A percentile compares a stretch with the other conserved stretches of the same genome.
These are phyloP conservation scores for Chelonus insularis DNA, from an alignment of 1,140 invertebrate genomes.

Conservation along the genomic window DNA sequence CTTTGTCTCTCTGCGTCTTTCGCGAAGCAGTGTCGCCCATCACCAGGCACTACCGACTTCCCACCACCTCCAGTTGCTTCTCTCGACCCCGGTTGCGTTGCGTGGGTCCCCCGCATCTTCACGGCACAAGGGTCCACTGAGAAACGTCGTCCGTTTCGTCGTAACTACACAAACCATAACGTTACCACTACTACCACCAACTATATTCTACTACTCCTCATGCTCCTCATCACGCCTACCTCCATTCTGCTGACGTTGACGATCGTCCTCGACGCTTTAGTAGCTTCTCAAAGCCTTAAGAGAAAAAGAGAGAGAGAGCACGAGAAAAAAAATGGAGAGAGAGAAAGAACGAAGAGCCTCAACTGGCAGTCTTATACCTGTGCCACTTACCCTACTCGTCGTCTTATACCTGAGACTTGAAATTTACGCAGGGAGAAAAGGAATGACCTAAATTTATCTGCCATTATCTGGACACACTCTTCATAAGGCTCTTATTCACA, in stretches of 20 bases:
- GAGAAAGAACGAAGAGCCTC: not conserved
- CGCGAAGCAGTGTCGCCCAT: not conserved
- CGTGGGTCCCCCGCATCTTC: slow-evolving; percentile 6
- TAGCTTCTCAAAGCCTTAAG: not conserved
- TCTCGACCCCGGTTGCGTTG: not conserved
- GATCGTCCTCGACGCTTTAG: not conserved
- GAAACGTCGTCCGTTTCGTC: no score
- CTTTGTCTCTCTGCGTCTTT: slow-evolving; percentile 4
- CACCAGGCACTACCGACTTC: not conserved
- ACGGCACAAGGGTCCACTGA: not conserved
- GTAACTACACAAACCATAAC: not conserved
- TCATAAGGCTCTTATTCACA: no score
- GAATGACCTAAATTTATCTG: slow-evolving; percentile 3
- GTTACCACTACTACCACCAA: not conserved
- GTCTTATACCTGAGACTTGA: not conserved
- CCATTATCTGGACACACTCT: not conserved
- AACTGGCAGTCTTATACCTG: no score
- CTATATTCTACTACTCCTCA: not conserved
- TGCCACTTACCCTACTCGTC: no score
- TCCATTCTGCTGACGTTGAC: slow-evolving; percentile 4
- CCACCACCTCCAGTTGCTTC: not conserved
- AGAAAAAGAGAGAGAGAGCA: no score
- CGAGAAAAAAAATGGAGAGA: not conserved
- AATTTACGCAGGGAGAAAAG: not conserved
- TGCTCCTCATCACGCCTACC: not conserved